Percentiles rank a stretch among this genome's conserved stretches.
These are phyloP conservation scores for Brachynemurus nebulosus DNA, from an alignment of 2,888 invertebrate genomes.

Conservation along the genomic window DNA sequence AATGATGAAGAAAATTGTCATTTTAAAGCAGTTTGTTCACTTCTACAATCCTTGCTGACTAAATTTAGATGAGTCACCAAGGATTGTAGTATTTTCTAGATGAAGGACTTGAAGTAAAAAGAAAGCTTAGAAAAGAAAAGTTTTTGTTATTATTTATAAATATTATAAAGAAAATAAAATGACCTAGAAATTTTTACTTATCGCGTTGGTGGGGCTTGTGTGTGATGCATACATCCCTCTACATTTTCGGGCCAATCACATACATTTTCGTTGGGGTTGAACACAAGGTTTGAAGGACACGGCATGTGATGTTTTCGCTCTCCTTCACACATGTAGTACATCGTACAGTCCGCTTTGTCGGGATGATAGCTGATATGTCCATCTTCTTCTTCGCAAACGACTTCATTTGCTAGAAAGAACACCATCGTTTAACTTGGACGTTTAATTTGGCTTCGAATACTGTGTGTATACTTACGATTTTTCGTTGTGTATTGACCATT, in stretches of 20 bases:
- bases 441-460: too few relatives aligned
- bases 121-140: neutral
- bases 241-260: slow-evolving; percentile 96
- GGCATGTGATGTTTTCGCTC: slow-evolving; percentile 94
- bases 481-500: slow-evolving; percentile 74
- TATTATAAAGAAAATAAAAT: too few relatives aligned
- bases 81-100: too few relatives aligned
- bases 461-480: slow-evolving; percentile 67
- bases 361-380: slow-evolving; percentile 91
- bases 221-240: slow-evolving; percentile 65
- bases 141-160: neutral
- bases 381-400: slow-evolving; percentile 82
- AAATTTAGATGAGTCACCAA: too few relatives aligned
- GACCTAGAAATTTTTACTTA: too few relatives aligned
- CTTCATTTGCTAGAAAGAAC: slow-evolving; percentile 74
- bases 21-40: too few relatives aligned
- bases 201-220: slow-evolving; percentile 44
- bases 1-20: too few relatives aligned
- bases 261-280: slow-evolving; percentile 84
- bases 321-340: slow-evolving; percentile 94
- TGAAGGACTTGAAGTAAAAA: too few relatives aligned
- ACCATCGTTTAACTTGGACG: too few relatives aligned
- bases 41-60: too few relatives aligned
- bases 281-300: slow-evolving; percentile 82
- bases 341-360: slow-evolving; percentile 82